Conservation (phyloP, 2,113 vertebrate genomes). For the Sapayoa aenigma region DNA sequence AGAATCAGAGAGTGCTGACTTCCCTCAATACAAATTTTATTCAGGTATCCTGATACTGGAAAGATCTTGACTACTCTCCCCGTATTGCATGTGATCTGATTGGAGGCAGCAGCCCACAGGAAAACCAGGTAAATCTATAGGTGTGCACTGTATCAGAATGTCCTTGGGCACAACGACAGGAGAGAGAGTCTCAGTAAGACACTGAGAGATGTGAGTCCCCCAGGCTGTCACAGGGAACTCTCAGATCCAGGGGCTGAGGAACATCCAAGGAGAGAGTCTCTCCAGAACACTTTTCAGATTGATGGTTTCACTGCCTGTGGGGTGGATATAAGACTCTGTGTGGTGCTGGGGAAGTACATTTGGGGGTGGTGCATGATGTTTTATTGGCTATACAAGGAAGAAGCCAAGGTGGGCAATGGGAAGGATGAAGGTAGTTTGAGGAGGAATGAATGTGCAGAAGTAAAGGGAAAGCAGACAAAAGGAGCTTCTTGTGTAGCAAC, state of each 20-base stretch:
- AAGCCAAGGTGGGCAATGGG: neutral
- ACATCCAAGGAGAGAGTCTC: neutral
- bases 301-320: neutral
- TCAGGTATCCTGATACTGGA: neutral
- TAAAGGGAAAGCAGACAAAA: neutral
- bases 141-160: neutral
- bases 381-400: neutral
- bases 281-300: neutral
- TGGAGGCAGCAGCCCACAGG: neutral
- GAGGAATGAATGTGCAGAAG: neutral
- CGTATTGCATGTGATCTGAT: accelerated
- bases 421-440: neutral
- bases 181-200: neutral
- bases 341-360: neutral
- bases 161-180: neutral
- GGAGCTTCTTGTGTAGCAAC: accelerated
- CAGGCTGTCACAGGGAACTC: neutral
- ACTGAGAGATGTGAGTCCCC: neutral
- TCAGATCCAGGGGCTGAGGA: neutral
- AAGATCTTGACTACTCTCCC: neutral
- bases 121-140: neutral
- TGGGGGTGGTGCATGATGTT: neutral
- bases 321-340: neutral
- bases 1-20: neutral
- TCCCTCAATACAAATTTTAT: neutral